These are phyloP conservation scores for Turdus rufiventris DNA, from an alignment of 2,113 vertebrate species.

Conservation along the genomic window DNA sequence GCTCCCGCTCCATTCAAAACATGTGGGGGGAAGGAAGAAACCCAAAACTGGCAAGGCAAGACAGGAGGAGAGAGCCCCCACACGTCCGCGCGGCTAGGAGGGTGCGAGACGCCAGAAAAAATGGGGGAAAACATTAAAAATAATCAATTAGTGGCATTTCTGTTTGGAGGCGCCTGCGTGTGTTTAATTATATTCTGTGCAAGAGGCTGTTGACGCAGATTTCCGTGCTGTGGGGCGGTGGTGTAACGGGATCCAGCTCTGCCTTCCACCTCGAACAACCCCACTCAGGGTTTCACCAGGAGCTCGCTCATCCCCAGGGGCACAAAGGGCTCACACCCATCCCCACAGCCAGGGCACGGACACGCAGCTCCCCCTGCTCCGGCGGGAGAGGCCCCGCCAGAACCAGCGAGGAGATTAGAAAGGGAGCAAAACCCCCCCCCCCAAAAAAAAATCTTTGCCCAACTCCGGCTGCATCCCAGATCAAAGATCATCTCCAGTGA, in stretches of 20 bases:
- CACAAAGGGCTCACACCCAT: neutral
- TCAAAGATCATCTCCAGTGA: conserved; percentile 64
- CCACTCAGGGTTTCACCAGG: neutral
- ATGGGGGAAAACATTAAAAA: neutral
- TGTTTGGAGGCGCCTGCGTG: neutral
- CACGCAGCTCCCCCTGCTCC: neutral
- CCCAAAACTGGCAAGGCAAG: neutral
- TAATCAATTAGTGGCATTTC: neutral
- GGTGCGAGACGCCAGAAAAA: neutral
- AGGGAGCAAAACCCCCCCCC: neutral
- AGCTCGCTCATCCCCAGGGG: neutral
- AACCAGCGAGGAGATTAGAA: neutral
- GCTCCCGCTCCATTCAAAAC: conserved; percentile 4
- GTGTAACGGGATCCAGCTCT: neutral
- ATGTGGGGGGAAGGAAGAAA: conserved; percentile 19
- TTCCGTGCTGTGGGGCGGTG: neutral
- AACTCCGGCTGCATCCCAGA: conserved; percentile 44
- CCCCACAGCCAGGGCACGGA: neutral
- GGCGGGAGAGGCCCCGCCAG: neutral
- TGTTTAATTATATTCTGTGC: neutral
- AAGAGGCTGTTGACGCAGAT: neutral
- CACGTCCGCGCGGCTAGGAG: rapidly evolving
- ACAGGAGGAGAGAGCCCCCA: neutral
- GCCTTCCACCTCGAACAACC: neutral
- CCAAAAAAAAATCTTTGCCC: neutral